Conservation (phyloP, 2,113 vertebrate genomes). For the Rhinoderma darwinii region DNA sequence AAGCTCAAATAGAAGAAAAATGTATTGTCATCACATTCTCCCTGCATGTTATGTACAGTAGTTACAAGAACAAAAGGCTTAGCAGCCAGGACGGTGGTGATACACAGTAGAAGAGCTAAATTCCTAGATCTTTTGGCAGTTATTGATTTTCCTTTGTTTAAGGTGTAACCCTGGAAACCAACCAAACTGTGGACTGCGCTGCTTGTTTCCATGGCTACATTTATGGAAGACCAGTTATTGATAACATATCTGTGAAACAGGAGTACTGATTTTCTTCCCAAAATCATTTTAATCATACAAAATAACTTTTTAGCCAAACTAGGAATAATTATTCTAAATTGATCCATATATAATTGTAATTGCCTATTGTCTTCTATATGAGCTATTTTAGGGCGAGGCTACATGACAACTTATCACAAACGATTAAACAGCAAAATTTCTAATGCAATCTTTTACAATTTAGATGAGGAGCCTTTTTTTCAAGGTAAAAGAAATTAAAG, state of each 20-base stretch:
- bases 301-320: neutral
- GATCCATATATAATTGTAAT: neutral
- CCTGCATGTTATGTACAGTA: neutral
- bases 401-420: neutral
- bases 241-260: neutral
- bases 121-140: neutral
- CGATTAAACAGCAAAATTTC: neutral
- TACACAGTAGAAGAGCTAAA: neutral
- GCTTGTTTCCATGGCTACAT: slow-evolving; percentile 11
- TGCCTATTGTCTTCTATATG: neutral
- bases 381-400: neutral
- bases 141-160: slow-evolving; percentile 19
- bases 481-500: neutral
- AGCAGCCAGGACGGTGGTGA: neutral
- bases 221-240: neutral
- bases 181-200: neutral
- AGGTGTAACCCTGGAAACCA: slow-evolving; percentile 7
- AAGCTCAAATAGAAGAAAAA: neutral
- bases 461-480: neutral
- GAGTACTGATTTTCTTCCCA: neutral
- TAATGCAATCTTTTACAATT: neutral
- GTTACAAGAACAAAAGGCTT: neutral
- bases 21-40: neutral
- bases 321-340: neutral
- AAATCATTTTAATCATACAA: neutral